Conservation (phyloP, 2,888 invertebrate species). For the Apotomis betuletana region DNA sequence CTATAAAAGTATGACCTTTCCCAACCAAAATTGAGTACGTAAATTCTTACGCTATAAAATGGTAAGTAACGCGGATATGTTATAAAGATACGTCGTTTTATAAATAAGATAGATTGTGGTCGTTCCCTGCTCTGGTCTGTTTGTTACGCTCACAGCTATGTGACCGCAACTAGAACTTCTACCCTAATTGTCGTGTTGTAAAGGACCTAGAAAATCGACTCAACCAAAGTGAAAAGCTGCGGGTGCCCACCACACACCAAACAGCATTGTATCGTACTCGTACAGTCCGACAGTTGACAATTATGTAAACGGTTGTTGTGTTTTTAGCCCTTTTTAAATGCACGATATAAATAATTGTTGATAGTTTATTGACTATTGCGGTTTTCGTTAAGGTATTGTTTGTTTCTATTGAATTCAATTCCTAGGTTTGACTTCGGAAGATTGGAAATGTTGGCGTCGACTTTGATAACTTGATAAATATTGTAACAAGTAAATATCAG, state of each 20-base stretch:
- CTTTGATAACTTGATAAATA: too few relatives aligned
- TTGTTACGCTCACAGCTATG: conserved; percentile 40
- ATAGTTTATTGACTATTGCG: conserved; percentile 22
- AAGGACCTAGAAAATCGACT: neutral
- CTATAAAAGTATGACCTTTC: too few relatives aligned
- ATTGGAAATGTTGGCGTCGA: too few relatives aligned
- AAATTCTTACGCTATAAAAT: neutral
- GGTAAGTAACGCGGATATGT: neutral
- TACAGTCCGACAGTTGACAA: neutral
- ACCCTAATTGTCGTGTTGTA: conserved; percentile 41
- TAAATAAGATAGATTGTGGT: conserved; percentile 43
- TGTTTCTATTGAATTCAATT: neutral
- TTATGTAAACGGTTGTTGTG: neutral
- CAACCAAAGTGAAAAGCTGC: neutral
- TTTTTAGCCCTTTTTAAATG: neutral
- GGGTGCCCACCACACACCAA: neutral
- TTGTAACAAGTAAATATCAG: neutral
- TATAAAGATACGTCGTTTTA: neutral
- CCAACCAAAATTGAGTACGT: too few relatives aligned
- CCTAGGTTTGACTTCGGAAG: neutral
- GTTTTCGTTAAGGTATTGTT: conserved; percentile 13
- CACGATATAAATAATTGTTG: conserved; percentile 18
- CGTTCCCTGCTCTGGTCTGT: conserved; percentile 45
- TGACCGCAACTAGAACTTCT: conserved; percentile 49
- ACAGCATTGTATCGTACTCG: neutral